These are phyloP conservation scores for Protaetia brevitarsis DNA, from an alignment of 1,140 invertebrate genomes.

Conservation along the genomic window DNA sequence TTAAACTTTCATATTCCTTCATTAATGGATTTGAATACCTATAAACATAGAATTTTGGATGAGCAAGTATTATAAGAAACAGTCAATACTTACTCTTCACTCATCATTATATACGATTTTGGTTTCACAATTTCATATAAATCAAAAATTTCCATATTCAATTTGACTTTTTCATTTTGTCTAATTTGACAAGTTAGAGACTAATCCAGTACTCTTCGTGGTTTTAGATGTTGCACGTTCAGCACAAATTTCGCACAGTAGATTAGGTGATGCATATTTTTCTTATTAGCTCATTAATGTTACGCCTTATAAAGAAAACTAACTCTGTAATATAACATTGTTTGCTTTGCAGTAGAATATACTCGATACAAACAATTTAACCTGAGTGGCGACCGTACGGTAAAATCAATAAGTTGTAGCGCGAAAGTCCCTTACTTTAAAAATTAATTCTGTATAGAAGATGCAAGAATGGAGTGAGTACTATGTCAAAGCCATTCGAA, in stretches of 20 bases:
- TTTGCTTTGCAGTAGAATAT: not conserved
- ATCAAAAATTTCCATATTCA: not conserved
- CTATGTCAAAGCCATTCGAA: not conserved
- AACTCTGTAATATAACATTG: too few relatives aligned
- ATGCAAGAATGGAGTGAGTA: conserved; percentile 25
- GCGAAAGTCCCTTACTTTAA: not conserved
- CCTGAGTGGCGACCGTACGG: not conserved
- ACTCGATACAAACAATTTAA: conserved; percentile 7
- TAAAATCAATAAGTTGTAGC: conserved; percentile 22
- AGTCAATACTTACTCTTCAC: conserved; percentile 5
- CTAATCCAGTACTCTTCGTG: too few relatives aligned
- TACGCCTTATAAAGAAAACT: too few relatives aligned
- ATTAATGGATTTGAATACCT: conserved; percentile 37
- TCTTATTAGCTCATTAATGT: not conserved
- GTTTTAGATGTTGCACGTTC: too few relatives aligned
- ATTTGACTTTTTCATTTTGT: conserved; percentile 6
- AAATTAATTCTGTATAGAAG: not conserved
- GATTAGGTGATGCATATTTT: too few relatives aligned
- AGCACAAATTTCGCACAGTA: too few relatives aligned
- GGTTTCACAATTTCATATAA: not conserved
- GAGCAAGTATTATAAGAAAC: not conserved
- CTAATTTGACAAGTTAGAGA: conserved; percentile 8
- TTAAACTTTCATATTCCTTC: conserved; percentile 38
- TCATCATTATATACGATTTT: not conserved
- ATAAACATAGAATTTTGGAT: conserved; percentile 16